A percentile compares a stretch with the other conserved stretches of the same genome.
Evolutionary conservation across 2,113 vertebrate genomes (phyloP).

Genomic region (Spheniscus mendiculus): DNA sequence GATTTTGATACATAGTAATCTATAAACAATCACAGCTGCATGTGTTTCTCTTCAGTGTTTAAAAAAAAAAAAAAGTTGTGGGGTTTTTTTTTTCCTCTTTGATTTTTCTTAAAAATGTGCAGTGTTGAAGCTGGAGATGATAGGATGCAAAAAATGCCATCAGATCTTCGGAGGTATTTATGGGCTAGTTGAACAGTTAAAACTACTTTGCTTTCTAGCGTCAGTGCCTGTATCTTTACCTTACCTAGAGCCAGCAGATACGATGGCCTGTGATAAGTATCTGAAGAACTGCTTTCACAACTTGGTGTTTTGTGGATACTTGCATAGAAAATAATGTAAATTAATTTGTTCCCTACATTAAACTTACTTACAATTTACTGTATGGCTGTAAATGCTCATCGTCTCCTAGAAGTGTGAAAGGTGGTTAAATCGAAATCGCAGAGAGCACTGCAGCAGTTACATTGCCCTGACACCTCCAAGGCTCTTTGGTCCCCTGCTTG

Average conservation of each 20-base stretch:
- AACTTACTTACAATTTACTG: neutral
- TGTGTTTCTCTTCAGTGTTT: neutral
- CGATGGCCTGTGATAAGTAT: neutral
- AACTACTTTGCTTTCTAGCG: neutral
- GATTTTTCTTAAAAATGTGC: neutral
- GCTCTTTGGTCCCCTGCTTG: no score
- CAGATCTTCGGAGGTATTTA: neutral
- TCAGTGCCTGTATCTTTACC: neutral
- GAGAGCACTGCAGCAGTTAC: neutral
- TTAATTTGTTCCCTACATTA: neutral
- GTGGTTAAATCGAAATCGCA: neutral
- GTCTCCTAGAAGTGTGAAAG: neutral
- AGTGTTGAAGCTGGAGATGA: neutral
- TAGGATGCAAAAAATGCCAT: neutral
- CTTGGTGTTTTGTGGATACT: neutral
- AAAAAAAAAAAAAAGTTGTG: neutral
- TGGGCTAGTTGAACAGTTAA: neutral
- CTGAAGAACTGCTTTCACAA: neutral
- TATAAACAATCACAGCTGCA: neutral
- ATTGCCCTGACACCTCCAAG: neutral
- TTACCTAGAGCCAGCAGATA: neutral
- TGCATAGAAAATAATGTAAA: neutral
- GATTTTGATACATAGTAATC: neutral
- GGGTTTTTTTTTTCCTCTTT: fast-evolving
- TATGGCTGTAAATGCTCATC: neutral